Evolutionary conservation across 2,888 invertebrate genomes (phyloP), one percentile per base, ranked within the genome.

Genomic region (Tetrapedia diversipes): DNA sequence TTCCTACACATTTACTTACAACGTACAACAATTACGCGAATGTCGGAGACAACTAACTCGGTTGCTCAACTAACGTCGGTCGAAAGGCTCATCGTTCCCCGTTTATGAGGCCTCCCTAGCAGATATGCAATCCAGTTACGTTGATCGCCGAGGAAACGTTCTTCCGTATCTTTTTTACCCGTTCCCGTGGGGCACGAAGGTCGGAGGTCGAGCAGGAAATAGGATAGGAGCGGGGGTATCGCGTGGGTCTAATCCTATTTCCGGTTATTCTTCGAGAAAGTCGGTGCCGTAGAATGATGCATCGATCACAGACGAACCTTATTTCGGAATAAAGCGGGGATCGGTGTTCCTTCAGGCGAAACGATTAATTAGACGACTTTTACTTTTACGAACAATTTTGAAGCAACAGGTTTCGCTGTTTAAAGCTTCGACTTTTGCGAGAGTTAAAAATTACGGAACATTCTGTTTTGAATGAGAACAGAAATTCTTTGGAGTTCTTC

Each of bases 171-270:
- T 53, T 70, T 67, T 68, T 61, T 53, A 54, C 43, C 14, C 24
- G 24, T 56, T 37, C 56, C 16, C 34, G 27, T 65, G 65, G 16
- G 41, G 29, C 24, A 63, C 43, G 47, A 61, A 72, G 66, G 65
- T 73, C 56, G 65, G 54, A 56, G 65, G 49, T 73, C 59, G 45
- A 51, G 29, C 54, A 56, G 76, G 65, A 83, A 83, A 73, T 72
- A 43, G 60, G 65, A 73, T 60, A 72, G 53, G 43, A 51, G 63
- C 34, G 47, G 22, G 51, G 22, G 43, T 34, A 24, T 34, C 19
- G 47, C 43, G 60, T 37, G 29, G n/a, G 19, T 24, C 27, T 79
- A 79, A 79, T 74, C 64, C 51, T 22, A 75, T 77, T 79, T 70
- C 71, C 54, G 78, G 56, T 39, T 63, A 39, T 63, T 66, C 66